Conservation (phyloP, 1,140 invertebrate species). For the Drosophila erecta region DNA sequence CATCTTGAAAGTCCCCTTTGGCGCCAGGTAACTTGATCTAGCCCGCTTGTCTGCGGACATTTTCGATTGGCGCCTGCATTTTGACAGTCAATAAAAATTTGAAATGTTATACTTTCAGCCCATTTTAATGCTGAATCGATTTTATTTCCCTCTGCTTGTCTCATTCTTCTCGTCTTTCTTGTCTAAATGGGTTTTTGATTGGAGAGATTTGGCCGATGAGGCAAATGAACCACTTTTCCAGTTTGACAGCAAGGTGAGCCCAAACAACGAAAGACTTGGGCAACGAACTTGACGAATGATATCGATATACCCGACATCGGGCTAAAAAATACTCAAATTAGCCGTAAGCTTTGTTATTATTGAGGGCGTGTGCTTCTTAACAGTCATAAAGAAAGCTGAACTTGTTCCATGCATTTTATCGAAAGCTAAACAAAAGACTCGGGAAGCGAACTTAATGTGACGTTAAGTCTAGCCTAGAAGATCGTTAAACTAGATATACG, state of each 20-base stretch:
- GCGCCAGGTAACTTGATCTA: slow-evolving; percentile 56
- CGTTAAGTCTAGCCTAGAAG: background rate
- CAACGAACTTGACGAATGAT: slow-evolving; percentile 46
- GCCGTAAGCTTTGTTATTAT: background rate
- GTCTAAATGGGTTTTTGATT: slow-evolving; percentile 80
- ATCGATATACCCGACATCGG: slow-evolving; percentile 23
- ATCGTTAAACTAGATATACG: background rate
- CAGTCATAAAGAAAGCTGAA: background rate
- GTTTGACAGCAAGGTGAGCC: slow-evolving; percentile 58
- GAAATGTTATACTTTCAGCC: slow-evolving; percentile 79
- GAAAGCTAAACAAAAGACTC: slow-evolving; percentile 65
- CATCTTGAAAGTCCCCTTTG: slow-evolving; percentile 46
- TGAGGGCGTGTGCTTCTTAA: background rate
- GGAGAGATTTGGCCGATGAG: slow-evolving; percentile 63
- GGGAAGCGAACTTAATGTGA: slow-evolving; percentile 66
- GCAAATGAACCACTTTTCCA: slow-evolving; percentile 80
- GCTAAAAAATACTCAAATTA: background rate
- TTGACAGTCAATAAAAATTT: slow-evolving; percentile 84
- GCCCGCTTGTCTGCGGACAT: slow-evolving; percentile 59
- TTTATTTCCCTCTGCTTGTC: slow-evolving; percentile 53
- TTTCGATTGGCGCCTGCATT: slow-evolving; percentile 52
- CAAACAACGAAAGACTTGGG: slow-evolving; percentile 33
- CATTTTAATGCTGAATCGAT: slow-evolving; percentile 65
- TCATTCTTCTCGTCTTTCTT: slow-evolving; percentile 43
- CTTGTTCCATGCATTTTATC: background rate